phyloP scores from a whole-genome alignment of 2,888 invertebrate species.

The Dysmachus trigonus region DNA sequence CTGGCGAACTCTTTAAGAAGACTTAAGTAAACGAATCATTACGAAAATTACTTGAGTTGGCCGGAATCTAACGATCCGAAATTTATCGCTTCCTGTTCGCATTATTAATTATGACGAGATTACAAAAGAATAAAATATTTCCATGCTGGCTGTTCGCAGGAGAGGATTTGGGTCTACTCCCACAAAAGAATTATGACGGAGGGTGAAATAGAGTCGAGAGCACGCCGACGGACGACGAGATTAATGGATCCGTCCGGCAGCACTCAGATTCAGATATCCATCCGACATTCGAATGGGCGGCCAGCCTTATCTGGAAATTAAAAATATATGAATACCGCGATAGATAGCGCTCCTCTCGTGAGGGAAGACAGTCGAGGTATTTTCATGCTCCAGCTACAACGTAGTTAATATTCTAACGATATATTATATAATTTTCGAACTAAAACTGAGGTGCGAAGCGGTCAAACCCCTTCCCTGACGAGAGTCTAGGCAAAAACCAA shows the following conservation, averaged over 20 bases:
- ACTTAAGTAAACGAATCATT: constrained; percentile 15
- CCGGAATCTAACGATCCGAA: background rate
- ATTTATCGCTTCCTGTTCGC: constrained; percentile 36
- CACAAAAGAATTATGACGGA: constrained; percentile 37
- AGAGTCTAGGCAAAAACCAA: too few species aligned
- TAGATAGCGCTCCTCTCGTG: constrained; percentile 1
- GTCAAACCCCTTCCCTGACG: background rate
- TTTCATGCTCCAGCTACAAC: constrained; percentile 26
- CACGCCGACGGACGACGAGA: constrained; percentile 10
- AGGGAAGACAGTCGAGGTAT: background rate
- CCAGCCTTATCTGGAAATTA: constrained; percentile 19
- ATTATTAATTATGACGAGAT: constrained; percentile 37
- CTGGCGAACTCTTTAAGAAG: background rate
- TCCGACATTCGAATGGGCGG: background rate
- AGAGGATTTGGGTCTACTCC: constrained; percentile 38
- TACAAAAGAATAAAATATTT: constrained; percentile 39
- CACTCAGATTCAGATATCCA: constrained; percentile 13
- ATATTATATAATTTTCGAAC: background rate
- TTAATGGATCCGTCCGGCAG: constrained; percentile 28
- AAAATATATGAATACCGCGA: background rate
- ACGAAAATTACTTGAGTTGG: constrained; percentile 1
- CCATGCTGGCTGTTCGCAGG: constrained; percentile 2
- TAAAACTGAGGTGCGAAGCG: background rate
- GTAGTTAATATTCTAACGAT: background rate
- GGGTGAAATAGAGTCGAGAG: constrained; percentile 18